Evolutionary conservation across 2,113 vertebrate species (phyloP), one percentile per base, ranked within the genome.

Genomic region (Poeciliopsis prolifica): DNA sequence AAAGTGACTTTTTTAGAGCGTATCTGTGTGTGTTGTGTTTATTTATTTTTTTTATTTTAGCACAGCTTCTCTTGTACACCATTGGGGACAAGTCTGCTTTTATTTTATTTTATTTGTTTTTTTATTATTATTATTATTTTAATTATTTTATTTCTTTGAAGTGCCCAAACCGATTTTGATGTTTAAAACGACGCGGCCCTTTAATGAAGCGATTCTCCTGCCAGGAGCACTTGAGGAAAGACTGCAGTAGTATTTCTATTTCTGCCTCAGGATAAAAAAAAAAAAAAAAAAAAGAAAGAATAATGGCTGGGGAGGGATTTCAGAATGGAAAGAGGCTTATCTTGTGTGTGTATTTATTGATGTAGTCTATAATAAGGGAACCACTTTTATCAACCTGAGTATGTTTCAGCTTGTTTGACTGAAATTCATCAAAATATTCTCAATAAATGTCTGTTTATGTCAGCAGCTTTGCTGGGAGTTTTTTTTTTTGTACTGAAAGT

Each of bases 181-280:
- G 24, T 65, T 65, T 65, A 66, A 31, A 37, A 42, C 1, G 1
- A 44, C 28, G 51, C 14, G 33, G 44, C 35, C 60, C 28, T 73
- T 73, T 68, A 76, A 68, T 70, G 29, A 60, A 58, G 13, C 13
- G 9, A 24, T 37, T 78, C 48, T 37, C 42, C 58, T 37, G 51
- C 42, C 58, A 42, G 51, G 37, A 19, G 37, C 5, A 31, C 54
- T 26, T 61, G 48, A 17, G 44, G 67, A 54, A 8, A 54, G 4
- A 71, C 58, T 76, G 63, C 37, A 68, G 69, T 68, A 31, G 11
- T 48, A 42, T 60, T 76, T 76, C 58, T 48, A 42, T 44, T 76
- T 76, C 42, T 69, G 71, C 44, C 51, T 64, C 40, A 70, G 37
- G 22, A 17, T n/a, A n/a, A 48, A 54, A 15, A 68, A 42, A 64